Evolutionary conservation across 2,888 invertebrate species (phyloP).

Genomic region (Hypselothyrea guttata): DNA sequence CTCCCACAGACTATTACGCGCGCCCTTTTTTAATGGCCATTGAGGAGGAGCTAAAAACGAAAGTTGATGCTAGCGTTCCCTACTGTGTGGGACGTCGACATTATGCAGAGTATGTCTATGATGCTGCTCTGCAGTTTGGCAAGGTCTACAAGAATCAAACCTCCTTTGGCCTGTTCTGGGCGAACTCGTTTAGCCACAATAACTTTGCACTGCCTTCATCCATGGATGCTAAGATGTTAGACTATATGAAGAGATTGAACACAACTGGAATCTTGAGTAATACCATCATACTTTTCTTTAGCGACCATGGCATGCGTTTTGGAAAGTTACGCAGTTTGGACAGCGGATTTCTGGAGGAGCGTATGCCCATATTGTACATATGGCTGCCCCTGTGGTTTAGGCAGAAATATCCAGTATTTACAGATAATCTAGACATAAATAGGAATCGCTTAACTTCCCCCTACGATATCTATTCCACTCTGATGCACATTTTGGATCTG

Average conservation of each 20-base stretch:
- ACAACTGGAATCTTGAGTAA: slow-evolving; percentile 85
- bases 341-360: slow-evolving; percentile 90
- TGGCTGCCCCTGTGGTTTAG: slow-evolving; percentile 86
- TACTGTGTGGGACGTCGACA: slow-evolving; percentile 85
- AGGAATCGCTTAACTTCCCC: slow-evolving; percentile 84
- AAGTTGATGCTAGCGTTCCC: slow-evolving; percentile 82
- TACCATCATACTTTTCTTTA: slow-evolving; percentile 88
- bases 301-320: slow-evolving; percentile 90
- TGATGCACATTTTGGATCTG: slow-evolving; percentile 46
- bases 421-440: slow-evolving; percentile 84
- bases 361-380: slow-evolving; percentile 88
- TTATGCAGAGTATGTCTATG: slow-evolving; percentile 86
- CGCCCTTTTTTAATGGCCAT: slow-evolving; percentile 88
- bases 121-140: slow-evolving; percentile 87
- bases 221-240: slow-evolving; percentile 85
- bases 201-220: slow-evolving; percentile 85
- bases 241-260: slow-evolving; percentile 85
- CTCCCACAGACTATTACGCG: slow-evolving; percentile 92
- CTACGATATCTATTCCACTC: slow-evolving; percentile 53
- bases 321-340: slow-evolving; percentile 86
- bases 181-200: slow-evolving; percentile 89
- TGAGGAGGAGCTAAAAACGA: slow-evolving; percentile 84
- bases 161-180: slow-evolving; percentile 90
- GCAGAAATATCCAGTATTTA: slow-evolving; percentile 83
- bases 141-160: slow-evolving; percentile 84